Conservation (phyloP, 2,113 vertebrate genomes). For the Myrmophylax atrothorax region DNA sequence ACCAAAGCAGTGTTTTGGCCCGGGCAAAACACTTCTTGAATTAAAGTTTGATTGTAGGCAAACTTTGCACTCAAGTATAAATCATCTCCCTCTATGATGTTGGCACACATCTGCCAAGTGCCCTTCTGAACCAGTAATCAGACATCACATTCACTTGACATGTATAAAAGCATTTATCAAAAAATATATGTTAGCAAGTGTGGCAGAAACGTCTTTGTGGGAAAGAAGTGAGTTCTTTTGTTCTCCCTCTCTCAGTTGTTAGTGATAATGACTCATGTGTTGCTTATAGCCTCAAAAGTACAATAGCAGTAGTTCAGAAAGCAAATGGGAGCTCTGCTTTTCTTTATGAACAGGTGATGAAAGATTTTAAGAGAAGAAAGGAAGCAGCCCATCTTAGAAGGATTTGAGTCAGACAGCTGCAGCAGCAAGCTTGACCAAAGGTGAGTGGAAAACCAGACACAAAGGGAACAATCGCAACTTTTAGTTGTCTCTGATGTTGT, state of each 20-base stretch:
- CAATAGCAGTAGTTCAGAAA: background rate
- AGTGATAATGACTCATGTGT: background rate
- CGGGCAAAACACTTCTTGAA: background rate
- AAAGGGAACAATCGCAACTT: background rate
- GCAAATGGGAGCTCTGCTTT: background rate
- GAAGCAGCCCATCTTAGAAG: background rate
- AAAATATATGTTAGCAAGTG: background rate
- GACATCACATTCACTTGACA: background rate
- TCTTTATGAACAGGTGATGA: slow-evolving; percentile 25
- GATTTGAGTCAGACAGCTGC: background rate
- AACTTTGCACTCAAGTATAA: background rate
- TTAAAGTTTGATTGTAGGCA: background rate
- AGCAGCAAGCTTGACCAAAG: background rate
- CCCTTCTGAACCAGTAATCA: background rate
- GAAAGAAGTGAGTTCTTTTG: background rate
- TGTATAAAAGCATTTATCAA: background rate
- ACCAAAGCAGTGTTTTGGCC: background rate
- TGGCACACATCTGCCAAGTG: background rate
- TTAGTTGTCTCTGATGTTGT: background rate
- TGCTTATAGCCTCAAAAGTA: background rate
- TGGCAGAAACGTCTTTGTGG: background rate
- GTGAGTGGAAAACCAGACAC: background rate
- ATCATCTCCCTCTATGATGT: background rate
- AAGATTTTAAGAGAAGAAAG: background rate
- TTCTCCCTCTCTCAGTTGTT: background rate